Percentiles rank a stretch among this genome's conserved stretches.
These are phyloP conservation scores for Mythimna loreyi DNA, from an alignment of 2,888 invertebrate species.

Conservation along the genomic window DNA sequence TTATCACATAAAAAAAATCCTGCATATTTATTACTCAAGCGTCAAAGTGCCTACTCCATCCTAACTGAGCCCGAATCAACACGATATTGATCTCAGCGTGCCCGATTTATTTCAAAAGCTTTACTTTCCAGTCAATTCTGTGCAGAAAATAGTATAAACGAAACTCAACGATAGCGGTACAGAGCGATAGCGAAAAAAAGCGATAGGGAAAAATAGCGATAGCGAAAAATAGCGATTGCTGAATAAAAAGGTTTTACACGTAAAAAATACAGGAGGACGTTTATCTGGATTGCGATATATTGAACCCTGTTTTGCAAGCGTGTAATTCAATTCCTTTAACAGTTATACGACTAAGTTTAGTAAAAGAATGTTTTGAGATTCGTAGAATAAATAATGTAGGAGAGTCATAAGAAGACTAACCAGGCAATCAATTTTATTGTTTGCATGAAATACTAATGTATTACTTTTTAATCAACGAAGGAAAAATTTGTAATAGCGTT, in stretches of 20 bases:
- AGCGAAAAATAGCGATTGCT: background rate
- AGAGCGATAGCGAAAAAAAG: background rate
- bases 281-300: slow-evolving; percentile 2
- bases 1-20: too few species aligned
- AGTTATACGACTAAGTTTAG: background rate
- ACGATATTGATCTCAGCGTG: background rate
- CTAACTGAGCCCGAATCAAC: background rate
- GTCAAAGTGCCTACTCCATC: background rate
- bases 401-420: too few species aligned
- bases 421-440: too few species aligned
- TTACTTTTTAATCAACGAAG: too few species aligned
- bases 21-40: background rate
- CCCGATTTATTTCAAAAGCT: background rate
- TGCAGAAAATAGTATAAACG: background rate
- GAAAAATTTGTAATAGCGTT: too few species aligned
- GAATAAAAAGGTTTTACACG: background rate
- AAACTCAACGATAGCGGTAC: background rate
- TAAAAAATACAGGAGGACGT: background rate
- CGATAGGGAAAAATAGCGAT: background rate
- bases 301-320: background rate
- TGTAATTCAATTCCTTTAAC: background rate
- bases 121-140: background rate
- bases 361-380: too few species aligned
- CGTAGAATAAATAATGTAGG: too few species aligned
- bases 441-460: too few species aligned